A percentile compares a stretch with the other conserved stretches of the same genome.
Evolutionary conservation across 2,888 invertebrate genomes (phyloP).

Genomic region (Ethmia dodecea): DNA sequence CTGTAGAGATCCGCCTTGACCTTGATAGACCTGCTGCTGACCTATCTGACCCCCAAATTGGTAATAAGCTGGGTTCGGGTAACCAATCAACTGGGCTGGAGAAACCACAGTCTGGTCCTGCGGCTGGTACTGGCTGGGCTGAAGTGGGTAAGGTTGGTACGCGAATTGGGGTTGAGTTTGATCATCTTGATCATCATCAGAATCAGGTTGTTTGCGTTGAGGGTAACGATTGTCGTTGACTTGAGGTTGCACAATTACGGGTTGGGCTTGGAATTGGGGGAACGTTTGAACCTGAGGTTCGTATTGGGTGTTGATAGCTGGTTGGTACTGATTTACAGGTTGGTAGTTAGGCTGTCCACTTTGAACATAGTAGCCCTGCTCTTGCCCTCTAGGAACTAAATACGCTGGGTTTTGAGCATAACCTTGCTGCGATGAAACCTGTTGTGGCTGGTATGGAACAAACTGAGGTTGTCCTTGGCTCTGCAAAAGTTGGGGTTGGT

Average conservation of each 20-base stretch:
- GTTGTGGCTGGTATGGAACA: slow-evolving; percentile 8
- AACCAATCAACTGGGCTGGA: slow-evolving; percentile 20
- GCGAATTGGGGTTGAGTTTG: slow-evolving; percentile 23
- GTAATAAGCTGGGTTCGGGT: no score
- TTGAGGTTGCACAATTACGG: slow-evolving; percentile 32
- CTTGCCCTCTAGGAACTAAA: slow-evolving; percentile 9
- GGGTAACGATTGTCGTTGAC: slow-evolving; percentile 18
- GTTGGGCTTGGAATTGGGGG: slow-evolving; percentile 36
- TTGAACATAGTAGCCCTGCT: slow-evolving; percentile 2
- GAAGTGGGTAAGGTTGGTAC: slow-evolving; percentile 21
- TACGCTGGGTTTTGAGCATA: slow-evolving; percentile 16
- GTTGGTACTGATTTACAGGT: slow-evolving; percentile 27
- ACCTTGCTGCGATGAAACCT: slow-evolving; percentile 1
- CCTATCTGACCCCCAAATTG: no score
- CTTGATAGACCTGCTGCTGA: slow-evolving; percentile 26
- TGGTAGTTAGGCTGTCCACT: slow-evolving; percentile 12
- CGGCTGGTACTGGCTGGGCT: slow-evolving; percentile 24
- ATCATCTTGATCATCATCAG: slow-evolving; percentile 13
- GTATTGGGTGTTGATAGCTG: slow-evolving; percentile 20
- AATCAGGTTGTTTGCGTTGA: slow-evolving; percentile 21
- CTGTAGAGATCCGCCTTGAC: slow-evolving; percentile 39
- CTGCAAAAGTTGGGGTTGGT: slow-evolving; percentile 30
- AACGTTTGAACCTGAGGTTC: slow-evolving; percentile 28
- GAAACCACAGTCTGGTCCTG: slow-evolving; percentile 22
- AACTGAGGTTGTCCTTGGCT: slow-evolving; percentile 29